Percentiles rank a stretch among this genome's conserved stretches.
These are phyloP conservation scores for Gymnodraco acuticeps DNA, from an alignment of 2,797 vertebrate species.

Conservation along the genomic window DNA sequence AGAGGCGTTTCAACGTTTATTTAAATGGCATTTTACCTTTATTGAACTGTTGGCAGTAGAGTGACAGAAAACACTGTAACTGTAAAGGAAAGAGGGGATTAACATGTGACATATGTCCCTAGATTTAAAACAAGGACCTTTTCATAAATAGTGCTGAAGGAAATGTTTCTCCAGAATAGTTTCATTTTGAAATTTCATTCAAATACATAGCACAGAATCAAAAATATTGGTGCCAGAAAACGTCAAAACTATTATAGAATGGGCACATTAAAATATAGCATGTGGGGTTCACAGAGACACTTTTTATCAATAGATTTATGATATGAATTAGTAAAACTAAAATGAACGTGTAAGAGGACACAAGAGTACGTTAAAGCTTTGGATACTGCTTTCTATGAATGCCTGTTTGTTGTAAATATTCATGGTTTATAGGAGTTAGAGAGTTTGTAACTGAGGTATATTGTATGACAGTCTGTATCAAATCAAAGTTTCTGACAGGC, in stretches of 20 bases:
- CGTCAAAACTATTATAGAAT: slow-evolving; percentile 2
- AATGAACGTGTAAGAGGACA: slow-evolving; percentile 24
- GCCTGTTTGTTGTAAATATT: slow-evolving; percentile 25
- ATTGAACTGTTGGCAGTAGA: slow-evolving; percentile 3
- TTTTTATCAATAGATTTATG: slow-evolving; percentile 5
- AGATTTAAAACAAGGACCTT: slow-evolving; percentile 9
- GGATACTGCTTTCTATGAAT: slow-evolving; percentile 1
- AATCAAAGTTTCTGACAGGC: slow-evolving; percentile 63
- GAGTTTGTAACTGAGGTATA: slow-evolving; percentile 57
- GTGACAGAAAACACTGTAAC: slow-evolving; percentile 28
- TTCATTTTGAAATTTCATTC: slow-evolving; percentile 13
- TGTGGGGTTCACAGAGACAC: neutral
- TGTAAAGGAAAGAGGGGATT: slow-evolving; percentile 2
- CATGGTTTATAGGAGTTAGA: neutral
- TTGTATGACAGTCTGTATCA: slow-evolving; percentile 59
- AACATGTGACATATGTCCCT: neutral
- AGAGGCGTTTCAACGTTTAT: slow-evolving; percentile 26
- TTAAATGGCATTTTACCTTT: slow-evolving; percentile 35
- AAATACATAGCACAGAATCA: neutral
- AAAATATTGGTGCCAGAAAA: neutral
- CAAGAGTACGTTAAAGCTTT: neutral
- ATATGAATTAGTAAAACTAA: slow-evolving; percentile 8
- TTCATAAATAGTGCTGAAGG: neutral
- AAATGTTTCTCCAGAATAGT: neutral
- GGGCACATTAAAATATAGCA: slow-evolving; percentile 8